phyloP scores from a whole-genome alignment of 2,113 vertebrate genomes.

The Bubo bubo region DNA sequence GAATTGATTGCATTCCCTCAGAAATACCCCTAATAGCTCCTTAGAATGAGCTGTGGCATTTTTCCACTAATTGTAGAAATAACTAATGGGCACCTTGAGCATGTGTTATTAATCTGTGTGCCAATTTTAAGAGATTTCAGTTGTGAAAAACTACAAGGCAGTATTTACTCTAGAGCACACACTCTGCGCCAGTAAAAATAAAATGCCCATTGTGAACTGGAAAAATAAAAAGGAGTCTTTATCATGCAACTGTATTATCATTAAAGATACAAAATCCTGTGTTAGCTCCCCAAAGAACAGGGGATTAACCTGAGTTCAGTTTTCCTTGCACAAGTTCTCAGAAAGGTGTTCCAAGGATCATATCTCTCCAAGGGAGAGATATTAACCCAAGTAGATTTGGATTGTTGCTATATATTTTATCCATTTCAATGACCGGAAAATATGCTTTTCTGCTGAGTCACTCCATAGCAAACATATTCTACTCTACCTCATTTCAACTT shows the following conservation, averaged over 20 bases:
- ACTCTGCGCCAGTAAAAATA: background rate
- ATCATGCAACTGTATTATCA: fast-evolving
- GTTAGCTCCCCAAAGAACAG: background rate
- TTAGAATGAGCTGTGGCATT: conserved; percentile 8
- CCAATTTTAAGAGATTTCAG: background rate
- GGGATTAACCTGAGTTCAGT: background rate
- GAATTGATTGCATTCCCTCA: conserved; percentile 24
- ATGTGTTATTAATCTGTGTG: conserved; percentile 27
- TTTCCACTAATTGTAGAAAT: conserved; percentile 41
- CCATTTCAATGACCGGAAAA: background rate
- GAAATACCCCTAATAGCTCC: conserved; percentile 23
- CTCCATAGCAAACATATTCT: background rate
- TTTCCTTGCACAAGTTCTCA: background rate
- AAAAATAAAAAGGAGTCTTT: background rate
- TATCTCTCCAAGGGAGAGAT: background rate
- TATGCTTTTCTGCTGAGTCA: background rate
- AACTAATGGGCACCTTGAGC: conserved; percentile 19
- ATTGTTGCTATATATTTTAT: background rate
- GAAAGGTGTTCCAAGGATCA: background rate
- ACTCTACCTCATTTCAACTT: background rate
- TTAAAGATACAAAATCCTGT: background rate
- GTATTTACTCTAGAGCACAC: background rate
- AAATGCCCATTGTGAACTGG: background rate
- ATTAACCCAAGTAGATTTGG: background rate
- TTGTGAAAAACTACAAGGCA: background rate